Percentiles rank a stretch among this genome's conserved stretches.
These are phyloP conservation scores for Haplotaxodon microlepis DNA, from an alignment of 2,113 vertebrate species.

Conservation along the genomic window DNA sequence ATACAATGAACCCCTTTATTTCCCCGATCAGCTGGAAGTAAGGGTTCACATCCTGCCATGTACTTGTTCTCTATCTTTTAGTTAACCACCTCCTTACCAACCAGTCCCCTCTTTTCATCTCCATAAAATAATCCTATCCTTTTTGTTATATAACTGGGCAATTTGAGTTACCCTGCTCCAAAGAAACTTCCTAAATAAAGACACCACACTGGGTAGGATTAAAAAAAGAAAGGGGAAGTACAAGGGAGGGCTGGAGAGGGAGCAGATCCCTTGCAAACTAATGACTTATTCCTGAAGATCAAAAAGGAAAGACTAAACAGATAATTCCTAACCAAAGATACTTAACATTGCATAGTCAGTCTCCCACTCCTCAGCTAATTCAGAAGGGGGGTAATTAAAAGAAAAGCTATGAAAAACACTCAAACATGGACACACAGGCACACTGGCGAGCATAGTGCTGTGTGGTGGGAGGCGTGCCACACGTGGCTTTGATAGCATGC, in stretches of 20 bases:
- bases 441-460: conserved; percentile 3
- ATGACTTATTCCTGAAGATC: conserved; percentile 58
- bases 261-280: conserved; percentile 50
- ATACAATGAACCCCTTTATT: conserved; percentile 23
- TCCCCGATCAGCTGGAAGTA: conserved; percentile 9
- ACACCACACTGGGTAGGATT: conserved; percentile 4
- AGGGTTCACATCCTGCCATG: not conserved
- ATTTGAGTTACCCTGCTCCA: conserved; percentile 44
- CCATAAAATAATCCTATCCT: not conserved
- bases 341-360: conserved; percentile 36
- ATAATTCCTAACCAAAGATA: conserved; percentile 52
- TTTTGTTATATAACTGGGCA: conserved; percentile 43
- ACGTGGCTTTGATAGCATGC: conserved; percentile 55
- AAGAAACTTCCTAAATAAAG: conserved; percentile 53
- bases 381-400: conserved; percentile 65
- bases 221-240: conserved; percentile 1
- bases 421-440: conserved; percentile 12
- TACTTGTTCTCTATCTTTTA: not conserved
- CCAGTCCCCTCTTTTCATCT: not conserved
- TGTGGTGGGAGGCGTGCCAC: conserved; percentile 49
- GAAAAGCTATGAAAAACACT: conserved; percentile 40
- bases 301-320: conserved; percentile 50
- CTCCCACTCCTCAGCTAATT: conserved; percentile 36
- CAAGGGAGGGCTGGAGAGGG: conserved; percentile 10
- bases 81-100: not conserved